Conservation (phyloP, 2,888 invertebrate genomes). For the Automeris io region DNA sequence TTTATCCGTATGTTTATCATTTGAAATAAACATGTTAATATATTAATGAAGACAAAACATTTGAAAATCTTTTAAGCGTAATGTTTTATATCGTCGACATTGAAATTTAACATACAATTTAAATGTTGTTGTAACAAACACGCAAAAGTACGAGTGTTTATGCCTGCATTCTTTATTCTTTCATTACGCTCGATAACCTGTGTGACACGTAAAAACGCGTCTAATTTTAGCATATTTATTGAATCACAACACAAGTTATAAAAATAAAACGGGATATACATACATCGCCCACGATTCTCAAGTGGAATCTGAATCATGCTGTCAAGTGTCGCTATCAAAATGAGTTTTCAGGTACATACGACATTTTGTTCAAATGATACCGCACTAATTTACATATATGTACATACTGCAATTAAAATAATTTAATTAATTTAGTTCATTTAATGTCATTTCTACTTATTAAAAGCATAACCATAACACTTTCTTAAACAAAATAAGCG, state of each 20-base stretch:
- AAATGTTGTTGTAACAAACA: not conserved
- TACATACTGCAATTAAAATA: not conserved
- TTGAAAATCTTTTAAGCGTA: too few species aligned
- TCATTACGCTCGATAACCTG: constrained; percentile 15
- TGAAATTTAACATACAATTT: not conserved
- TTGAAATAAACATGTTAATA: too few species aligned
- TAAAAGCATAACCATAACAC: not conserved
- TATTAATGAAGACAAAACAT: too few species aligned
- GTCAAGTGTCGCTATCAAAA: constrained; percentile 35
- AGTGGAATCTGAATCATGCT: constrained; percentile 39
- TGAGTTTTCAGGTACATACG: constrained; percentile 41
- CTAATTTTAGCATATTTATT: constrained; percentile 50
- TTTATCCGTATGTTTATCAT: too few species aligned
- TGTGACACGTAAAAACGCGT: constrained; percentile 15
- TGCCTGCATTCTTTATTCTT: constrained; percentile 12
- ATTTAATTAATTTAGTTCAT: too few species aligned
- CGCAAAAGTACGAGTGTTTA: constrained; percentile 1
- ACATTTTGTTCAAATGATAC: constrained; percentile 26
- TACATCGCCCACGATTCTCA: constrained; percentile 48
- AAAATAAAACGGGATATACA: constrained; percentile 53
- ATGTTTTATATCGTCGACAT: not conserved
- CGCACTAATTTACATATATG: constrained; percentile 15
- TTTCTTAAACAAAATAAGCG: not conserved
- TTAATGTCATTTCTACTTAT: constrained; percentile 1
- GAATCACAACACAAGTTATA: constrained; percentile 47